Evolutionary conservation across 2,797 vertebrate species (phyloP).

Genomic region (Dipus sagitta): DNA sequence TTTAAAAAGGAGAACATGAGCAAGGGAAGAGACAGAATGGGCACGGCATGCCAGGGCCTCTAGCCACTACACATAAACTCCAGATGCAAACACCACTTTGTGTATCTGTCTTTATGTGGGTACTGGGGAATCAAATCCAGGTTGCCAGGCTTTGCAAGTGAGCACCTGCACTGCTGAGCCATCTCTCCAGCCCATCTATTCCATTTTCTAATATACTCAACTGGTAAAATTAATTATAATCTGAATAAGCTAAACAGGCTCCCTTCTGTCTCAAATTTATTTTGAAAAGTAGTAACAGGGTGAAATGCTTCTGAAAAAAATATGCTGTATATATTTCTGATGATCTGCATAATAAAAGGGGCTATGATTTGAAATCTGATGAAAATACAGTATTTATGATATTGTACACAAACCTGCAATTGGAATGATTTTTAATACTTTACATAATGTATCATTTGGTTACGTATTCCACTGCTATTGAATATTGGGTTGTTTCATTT

Average conservation of each 20-base stretch:
- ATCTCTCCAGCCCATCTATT: too few relatives aligned
- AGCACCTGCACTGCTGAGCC: too few relatives aligned
- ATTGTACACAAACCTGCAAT: not conserved
- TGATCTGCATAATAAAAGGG: conserved; percentile 24
- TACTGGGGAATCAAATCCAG: too few relatives aligned
- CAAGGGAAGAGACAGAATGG: too few relatives aligned
- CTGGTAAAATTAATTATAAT: conserved; percentile 69
- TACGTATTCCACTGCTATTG: not conserved
- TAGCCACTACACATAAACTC: too few relatives aligned
- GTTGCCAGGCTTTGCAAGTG: too few relatives aligned
- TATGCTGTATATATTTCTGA: conserved; percentile 9
- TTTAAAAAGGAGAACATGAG: too few relatives aligned
- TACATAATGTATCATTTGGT: not conserved
- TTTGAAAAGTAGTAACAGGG: conserved; percentile 60
- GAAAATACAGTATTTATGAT: not conserved
- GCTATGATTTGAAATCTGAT: conserved; percentile 1
- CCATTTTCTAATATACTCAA: conserved; percentile 52
- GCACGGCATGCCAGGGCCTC: too few relatives aligned
- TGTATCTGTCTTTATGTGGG: too few relatives aligned
- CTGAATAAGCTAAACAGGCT: conserved; percentile 56
- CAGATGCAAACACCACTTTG: too few relatives aligned
- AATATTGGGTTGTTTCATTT: conserved; percentile 38
- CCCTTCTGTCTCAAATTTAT: conserved; percentile 63
- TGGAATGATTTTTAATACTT: not conserved
- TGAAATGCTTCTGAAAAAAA: conserved; percentile 10